phyloP scores from a whole-genome alignment of 1,140 invertebrate species.

The Amphibalanus amphitrite region DNA sequence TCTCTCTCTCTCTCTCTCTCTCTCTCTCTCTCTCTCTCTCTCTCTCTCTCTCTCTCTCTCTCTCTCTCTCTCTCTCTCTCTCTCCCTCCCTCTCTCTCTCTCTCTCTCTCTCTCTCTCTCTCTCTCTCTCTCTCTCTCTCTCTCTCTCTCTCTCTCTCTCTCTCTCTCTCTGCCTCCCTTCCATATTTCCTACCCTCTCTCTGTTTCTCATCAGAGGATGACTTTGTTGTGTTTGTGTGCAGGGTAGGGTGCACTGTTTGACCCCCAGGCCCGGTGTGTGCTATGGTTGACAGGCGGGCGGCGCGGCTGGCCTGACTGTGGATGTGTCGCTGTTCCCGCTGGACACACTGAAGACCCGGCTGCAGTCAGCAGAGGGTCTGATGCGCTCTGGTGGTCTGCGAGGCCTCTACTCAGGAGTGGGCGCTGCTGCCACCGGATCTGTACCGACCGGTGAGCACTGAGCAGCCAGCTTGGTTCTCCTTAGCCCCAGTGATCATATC shows the following conservation, averaged over 20 bases:
- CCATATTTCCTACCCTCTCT: not conserved
- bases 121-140: constrained; percentile 6
- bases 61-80: constrained; percentile 7
- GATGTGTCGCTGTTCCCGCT: constrained; percentile 74
- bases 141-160: constrained; percentile 8
- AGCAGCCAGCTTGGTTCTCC: too few species aligned
- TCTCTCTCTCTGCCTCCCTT: not conserved
- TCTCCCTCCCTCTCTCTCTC: not conserved
- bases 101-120: constrained; percentile 5
- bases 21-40: constrained; percentile 9
- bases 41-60: constrained; percentile 2
- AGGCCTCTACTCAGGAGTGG: constrained; percentile 71
- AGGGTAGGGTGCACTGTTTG: too few species aligned
- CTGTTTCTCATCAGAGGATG: not conserved
- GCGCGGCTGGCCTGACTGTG: constrained; percentile 31
- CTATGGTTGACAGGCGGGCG: constrained; percentile 22
- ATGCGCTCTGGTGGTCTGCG: constrained; percentile 68
- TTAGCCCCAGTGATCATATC: too few species aligned
- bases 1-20: constrained; percentile 11
- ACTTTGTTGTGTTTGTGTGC: too few species aligned
- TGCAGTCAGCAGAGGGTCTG: constrained; percentile 80
- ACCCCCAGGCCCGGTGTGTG: too few species aligned
- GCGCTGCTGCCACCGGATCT: constrained; percentile 63
- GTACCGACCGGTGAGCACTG: constrained; percentile 58
- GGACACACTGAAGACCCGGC: constrained; percentile 84